Evolutionary conservation across 2,113 vertebrate genomes (phyloP).

Genomic region (Rhinolophus ferrumequinum): DNA sequence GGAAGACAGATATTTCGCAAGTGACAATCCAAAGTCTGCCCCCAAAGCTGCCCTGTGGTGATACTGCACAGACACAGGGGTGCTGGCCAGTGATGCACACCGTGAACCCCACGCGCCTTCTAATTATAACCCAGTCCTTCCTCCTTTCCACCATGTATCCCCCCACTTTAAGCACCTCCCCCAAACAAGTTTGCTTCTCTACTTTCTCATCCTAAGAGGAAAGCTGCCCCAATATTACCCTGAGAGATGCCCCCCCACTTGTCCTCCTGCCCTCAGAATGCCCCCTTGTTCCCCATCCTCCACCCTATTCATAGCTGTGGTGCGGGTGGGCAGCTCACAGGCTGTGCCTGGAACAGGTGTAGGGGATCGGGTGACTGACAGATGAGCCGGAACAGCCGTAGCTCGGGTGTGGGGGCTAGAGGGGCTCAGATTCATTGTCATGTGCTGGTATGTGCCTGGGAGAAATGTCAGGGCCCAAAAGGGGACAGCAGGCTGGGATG

Average conservation of each 20-base stretch:
- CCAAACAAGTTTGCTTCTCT: not conserved
- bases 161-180: not conserved
- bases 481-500: not conserved
- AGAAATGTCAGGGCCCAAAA: slow-evolving; percentile 78
- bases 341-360: slow-evolving; percentile 90
- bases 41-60: not conserved
- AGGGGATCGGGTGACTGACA: slow-evolving; percentile 89
- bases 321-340: slow-evolving; percentile 82
- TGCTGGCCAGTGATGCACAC: not conserved
- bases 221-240: not conserved
- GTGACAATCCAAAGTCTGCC: not conserved
- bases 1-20: not conserved
- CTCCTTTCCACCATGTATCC: not conserved
- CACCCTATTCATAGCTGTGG: slow-evolving; percentile 89
- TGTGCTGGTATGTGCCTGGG: slow-evolving; percentile 78
- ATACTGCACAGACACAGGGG: not conserved
- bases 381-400: slow-evolving; percentile 87
- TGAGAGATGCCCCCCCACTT: not conserved
- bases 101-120: not conserved
- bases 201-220: not conserved
- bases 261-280: slow-evolving; percentile 47
- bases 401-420: slow-evolving; percentile 53
- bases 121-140: not conserved
- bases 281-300: slow-evolving; percentile 42
- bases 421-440: slow-evolving; percentile 81